phyloP scores from a whole-genome alignment of 2,113 vertebrate species.

The Athene cunicularia region DNA sequence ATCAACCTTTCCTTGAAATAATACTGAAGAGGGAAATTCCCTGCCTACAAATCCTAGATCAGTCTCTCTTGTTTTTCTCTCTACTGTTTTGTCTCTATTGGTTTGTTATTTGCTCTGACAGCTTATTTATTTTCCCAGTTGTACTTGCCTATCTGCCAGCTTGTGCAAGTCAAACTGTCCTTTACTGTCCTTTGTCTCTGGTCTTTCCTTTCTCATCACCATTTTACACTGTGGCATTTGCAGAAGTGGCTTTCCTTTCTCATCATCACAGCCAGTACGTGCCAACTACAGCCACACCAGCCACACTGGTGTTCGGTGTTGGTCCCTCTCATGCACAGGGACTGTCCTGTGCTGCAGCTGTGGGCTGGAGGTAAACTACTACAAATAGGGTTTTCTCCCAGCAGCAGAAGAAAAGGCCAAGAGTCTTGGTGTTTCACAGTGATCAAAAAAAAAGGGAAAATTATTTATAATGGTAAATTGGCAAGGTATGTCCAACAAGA shows the following conservation, averaged over 20 bases:
- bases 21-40: background rate
- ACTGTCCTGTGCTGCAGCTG: background rate
- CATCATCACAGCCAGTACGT: background rate
- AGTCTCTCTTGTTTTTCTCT: too few species aligned
- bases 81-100: background rate
- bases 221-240: background rate
- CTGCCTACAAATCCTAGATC: background rate
- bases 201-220: slow-evolving; percentile 20
- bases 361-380: background rate
- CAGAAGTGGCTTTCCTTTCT: background rate
- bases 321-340: background rate
- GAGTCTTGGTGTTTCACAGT: background rate
- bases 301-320: background rate
- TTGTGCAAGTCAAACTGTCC: slow-evolving; percentile 26
- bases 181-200: slow-evolving; percentile 75
- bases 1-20: slow-evolving; percentile 8
- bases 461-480: background rate
- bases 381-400: background rate
- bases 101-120: background rate
- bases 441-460: background rate
- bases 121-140: slow-evolving; percentile 64
- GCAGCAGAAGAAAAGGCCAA: background rate
- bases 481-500: background rate
- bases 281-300: background rate
- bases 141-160: background rate